Conservation (phyloP, 2,113 vertebrate species). For the Tenebrosternarchus preto region DNA sequence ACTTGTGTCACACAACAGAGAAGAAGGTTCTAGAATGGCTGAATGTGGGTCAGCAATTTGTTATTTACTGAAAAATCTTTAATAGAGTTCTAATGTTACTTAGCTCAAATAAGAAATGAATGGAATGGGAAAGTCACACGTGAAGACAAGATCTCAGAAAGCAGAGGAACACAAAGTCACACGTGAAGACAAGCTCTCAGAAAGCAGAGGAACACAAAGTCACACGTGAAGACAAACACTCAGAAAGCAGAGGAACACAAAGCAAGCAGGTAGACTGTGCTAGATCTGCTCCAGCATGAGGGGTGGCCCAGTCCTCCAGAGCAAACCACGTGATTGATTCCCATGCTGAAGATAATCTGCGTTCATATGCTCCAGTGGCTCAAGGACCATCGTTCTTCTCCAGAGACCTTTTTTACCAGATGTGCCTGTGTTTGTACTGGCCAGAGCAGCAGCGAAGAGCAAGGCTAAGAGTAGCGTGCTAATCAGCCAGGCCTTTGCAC, state of each 20-base stretch:
- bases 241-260: not conserved
- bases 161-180: not conserved
- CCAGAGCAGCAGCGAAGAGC: not conserved
- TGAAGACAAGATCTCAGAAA: not conserved
- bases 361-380: not conserved
- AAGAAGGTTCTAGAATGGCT: not conserved
- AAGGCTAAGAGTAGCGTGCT: not conserved
- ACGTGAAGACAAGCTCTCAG: not conserved
- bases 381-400: not conserved
- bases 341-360: not conserved
- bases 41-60: not conserved
- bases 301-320: no score
- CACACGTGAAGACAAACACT: not conserved
- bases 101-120: not conserved
- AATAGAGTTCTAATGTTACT: not conserved
- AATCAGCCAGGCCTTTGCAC: not conserved
- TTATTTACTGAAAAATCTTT: not conserved
- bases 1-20: not conserved
- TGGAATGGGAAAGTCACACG: no score
- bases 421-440: conserved; percentile 7
- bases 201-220: not conserved
- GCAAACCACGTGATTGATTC: not conserved
- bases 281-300: no score
- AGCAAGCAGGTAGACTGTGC: no score
- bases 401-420: conserved; percentile 5